Evolutionary conservation across 2,797 vertebrate species (phyloP).

Genomic region (Spinus olivaceus): DNA sequence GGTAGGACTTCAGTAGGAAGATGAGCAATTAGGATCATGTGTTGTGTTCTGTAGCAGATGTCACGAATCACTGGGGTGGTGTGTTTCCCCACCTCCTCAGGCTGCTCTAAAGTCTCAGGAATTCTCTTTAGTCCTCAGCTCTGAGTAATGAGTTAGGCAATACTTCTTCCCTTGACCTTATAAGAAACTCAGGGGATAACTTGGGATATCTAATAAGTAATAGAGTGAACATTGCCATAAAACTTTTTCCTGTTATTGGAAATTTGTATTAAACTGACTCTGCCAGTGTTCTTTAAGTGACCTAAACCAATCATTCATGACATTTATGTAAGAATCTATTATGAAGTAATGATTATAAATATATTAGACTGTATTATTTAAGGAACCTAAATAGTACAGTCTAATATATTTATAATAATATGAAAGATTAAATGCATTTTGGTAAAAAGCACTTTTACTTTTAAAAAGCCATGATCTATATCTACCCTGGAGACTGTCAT

Average conservation of each 20-base stretch:
- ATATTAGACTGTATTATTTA: not conserved
- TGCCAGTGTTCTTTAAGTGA: not conserved
- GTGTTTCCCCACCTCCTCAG: not conserved
- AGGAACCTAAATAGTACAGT: not conserved
- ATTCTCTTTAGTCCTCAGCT: not conserved
- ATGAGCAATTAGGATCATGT: not conserved
- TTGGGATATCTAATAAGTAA: not conserved
- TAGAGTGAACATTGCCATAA: not conserved
- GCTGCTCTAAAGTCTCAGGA: not conserved
- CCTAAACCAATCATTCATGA: not conserved
- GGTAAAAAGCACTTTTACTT: not conserved
- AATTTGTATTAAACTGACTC: not conserved
- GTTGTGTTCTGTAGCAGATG: not conserved
- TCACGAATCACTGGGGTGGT: not conserved
- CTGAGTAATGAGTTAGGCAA: not conserved
- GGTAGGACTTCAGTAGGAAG: not conserved
- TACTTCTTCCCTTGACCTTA: not conserved
- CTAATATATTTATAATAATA: not conserved
- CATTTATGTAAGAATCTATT: not conserved
- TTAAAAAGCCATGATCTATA: not conserved
- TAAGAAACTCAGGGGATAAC: not conserved
- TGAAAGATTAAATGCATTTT: not conserved
- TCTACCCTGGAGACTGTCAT: not conserved
- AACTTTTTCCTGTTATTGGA: not conserved
- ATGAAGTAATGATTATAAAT: not conserved